Base-by-base conservation (phyloP, 2,797 vertebrate genomes). In the Darevskia mixta region DNA sequence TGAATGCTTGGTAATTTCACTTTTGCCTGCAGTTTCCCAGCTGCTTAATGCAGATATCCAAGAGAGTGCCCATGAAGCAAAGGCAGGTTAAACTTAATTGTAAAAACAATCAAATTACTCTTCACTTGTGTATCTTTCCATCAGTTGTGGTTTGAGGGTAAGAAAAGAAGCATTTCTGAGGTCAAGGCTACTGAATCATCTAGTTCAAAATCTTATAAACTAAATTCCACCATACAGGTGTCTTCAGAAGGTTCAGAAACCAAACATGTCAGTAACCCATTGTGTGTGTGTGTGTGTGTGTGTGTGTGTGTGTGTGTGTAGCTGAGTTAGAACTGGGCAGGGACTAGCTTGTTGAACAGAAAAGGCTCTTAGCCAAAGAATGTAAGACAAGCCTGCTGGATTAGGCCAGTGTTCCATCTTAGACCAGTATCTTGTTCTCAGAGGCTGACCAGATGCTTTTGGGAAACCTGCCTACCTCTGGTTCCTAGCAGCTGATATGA, bases 11-110 rank as follows among this genome's bases (percentile, higher is more conserved):
- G 66, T 55, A 83, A 83, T 83, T 83, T 72, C 43, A 72, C 43
- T 72, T 71, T 83, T 72, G 45, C 82, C 67, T 72, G 67, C 45
- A 72, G 43, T 32, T 55, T 72, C 29, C 29, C 45, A 72, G n/a
- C 43, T 72, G 67, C 82, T 71, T 69, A 71, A 83, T 45, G 41
- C 23, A 43, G 66, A 66, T 83, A 83, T 79, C 78, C 27, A 58
- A 45, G 45, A 18, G 29, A 58, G 49, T n/a, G 38, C 75, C 76
- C 76, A 79, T 58, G 29, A 79, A 58, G 3, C 29, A 58, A 79
- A n/a, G 20, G 23, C 49, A 61, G 49, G 55, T 79, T 79, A 79
- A 79, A 58, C 45, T 8, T 18, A 61, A 80, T 80, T 61, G 32
- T 64, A 80, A 38, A 38, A 58, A 79, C 35, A 79, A 61, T 55